These are phyloP conservation scores for Drosophila phalerata DNA, from an alignment of 2,888 invertebrate genomes.

Conservation along the genomic window DNA sequence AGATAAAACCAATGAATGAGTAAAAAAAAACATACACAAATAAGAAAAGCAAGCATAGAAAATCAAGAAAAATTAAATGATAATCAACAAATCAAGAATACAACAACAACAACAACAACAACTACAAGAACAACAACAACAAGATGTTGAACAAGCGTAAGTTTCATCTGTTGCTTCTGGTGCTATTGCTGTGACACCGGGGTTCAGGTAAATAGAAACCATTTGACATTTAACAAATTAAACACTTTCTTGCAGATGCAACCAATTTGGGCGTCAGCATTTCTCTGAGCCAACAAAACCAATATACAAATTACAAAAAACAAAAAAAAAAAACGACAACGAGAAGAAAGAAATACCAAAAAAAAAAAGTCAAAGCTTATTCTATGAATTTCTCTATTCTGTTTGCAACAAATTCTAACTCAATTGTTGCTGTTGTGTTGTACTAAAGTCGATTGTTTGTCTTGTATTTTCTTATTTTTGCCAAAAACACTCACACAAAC, in stretches of 20 bases:
- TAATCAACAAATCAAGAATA: slow-evolving; percentile 20
- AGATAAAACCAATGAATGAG: slow-evolving; percentile 38
- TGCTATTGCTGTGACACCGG: slow-evolving; percentile 1
- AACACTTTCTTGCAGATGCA: slow-evolving; percentile 57
- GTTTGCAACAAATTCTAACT: slow-evolving; percentile 13
- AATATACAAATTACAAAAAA: slow-evolving; percentile 15
- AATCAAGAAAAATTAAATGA: slow-evolving; percentile 16
- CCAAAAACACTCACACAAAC: slow-evolving; percentile 39
- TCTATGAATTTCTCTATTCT: slow-evolving; percentile 33
- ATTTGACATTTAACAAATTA: slow-evolving; percentile 47
- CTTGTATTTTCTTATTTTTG: slow-evolving; percentile 80
- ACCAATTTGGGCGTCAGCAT: slow-evolving; percentile 2
- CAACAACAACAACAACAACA: slow-evolving; percentile 19
- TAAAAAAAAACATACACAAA: slow-evolving; percentile 8
- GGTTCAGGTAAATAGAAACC: slow-evolving; percentile 68
- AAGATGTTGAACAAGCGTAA: slow-evolving; percentile 17
- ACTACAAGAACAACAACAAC: slow-evolving; percentile 15
- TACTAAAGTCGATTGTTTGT: slow-evolving; percentile 52
- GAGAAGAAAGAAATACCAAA: slow-evolving; percentile 23
- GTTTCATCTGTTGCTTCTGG: slow-evolving; percentile 28
- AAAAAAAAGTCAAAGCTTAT: slow-evolving; percentile 30
- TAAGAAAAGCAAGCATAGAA: slow-evolving; percentile 26
- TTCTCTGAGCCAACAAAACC: slow-evolving; percentile 17
- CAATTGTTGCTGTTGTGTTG: slow-evolving; percentile 14
- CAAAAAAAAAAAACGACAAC: slow-evolving; percentile 7